These are phyloP conservation scores for Eulemur macaco DNA, from an alignment of 2,113 vertebrate species.

Conservation along the genomic window DNA sequence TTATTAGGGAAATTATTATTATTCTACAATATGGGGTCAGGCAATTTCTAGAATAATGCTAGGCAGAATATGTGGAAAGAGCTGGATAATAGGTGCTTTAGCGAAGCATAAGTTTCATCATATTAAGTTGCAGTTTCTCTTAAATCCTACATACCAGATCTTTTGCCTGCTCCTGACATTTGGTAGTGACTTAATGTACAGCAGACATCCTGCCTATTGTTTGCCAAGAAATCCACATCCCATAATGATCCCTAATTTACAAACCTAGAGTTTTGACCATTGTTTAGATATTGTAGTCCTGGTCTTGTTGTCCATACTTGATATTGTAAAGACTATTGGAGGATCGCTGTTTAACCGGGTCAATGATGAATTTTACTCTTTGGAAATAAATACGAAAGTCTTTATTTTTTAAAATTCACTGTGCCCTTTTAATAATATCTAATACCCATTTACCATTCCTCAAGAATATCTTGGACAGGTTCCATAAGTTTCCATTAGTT, in stretches of 20 bases:
- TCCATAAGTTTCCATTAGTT: background rate
- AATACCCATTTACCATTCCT: background rate
- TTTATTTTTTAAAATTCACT: background rate
- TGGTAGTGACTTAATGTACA: background rate
- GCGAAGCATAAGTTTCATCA: background rate
- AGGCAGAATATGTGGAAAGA: background rate
- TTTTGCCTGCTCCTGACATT: background rate
- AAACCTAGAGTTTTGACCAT: background rate
- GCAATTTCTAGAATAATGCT: background rate
- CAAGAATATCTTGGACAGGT: background rate
- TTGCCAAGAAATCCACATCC: background rate
- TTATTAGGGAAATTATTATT: background rate
- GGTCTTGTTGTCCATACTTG: background rate
- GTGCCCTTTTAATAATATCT: background rate
- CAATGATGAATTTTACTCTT: background rate
- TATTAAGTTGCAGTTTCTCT: background rate
- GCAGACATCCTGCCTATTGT: background rate
- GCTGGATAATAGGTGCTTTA: background rate
- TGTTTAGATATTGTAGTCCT: background rate
- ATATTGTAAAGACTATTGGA: background rate
- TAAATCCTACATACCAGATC: background rate
- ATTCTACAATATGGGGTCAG: background rate
- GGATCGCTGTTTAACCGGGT: background rate
- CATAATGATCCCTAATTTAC: background rate
- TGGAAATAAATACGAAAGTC: background rate